Evolutionary conservation across 2,797 vertebrate species (phyloP), one percentile per base, ranked within the genome.

Genomic region (Peromyscus aztecus): DNA sequence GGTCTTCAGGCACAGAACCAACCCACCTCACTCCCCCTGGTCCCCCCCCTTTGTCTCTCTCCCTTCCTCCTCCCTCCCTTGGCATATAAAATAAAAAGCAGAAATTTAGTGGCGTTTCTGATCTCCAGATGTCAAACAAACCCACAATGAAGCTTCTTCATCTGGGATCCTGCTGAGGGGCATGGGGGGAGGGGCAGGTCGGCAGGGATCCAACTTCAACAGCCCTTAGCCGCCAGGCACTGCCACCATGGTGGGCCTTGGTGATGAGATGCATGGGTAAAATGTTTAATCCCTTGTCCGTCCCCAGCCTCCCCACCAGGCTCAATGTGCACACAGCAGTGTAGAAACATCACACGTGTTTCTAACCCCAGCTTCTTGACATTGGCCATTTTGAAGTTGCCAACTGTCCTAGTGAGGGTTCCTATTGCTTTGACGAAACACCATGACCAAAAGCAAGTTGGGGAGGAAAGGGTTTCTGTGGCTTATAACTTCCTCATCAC

Each of bases 51-150:
- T 34, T 6, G 21, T 49, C 17, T 37, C 6, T 21, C 4, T 34
- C 27, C 29, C 37, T 43, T 10, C 40, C 34, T 31, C 3, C 14
- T 37, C 17, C 17, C 40, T 31, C 59, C 31, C 59, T 82, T 43
- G 24, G 37, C 34, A 55, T 37, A 59, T 89, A 88, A 90, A 97
- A 94, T 43, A 55, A 94, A 91, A 92, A 95, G 55, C 31, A 89
- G 75, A 81, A 76, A 86, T 73, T 67, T 52, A 69, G 8, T 16
- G 61, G 46, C 65, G 46, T 57, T 91, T 94, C 80, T 94, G 96
- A 73, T 93, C 73, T 63, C 82, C 95, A 96, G 89, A 95, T 97
- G 94, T 92, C 92, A 90, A 46, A 29, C 89, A 90, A 46, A 29
- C 89, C 81, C 40, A 8, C 90, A 81, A 19, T 21, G 17, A 37